Conservation (phyloP, 2,797 vertebrate species). For the Myotis planiceps region DNA sequence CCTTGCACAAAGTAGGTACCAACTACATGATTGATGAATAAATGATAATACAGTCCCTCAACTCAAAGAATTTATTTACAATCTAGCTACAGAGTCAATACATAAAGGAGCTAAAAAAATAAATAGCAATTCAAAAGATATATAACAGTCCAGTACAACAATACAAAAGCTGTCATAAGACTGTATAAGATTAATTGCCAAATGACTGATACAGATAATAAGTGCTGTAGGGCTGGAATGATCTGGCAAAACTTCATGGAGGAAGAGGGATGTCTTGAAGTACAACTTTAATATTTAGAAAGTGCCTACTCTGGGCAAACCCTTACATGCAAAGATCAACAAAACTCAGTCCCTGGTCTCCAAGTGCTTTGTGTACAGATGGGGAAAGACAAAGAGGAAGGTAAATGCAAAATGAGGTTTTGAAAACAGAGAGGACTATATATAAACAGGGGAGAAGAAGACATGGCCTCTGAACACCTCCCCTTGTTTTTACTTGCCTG, state of each 20-base stretch:
- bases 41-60: slow-evolving; percentile 64
- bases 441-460: background rate
- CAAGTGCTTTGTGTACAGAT: background rate
- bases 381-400: background rate
- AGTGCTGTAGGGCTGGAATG: slow-evolving; percentile 26
- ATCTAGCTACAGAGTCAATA: slow-evolving; percentile 64
- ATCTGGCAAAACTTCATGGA: background rate
- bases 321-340: background rate
- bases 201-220: slow-evolving; percentile 72
- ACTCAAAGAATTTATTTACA: slow-evolving; percentile 72
- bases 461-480: background rate
- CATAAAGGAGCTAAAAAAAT: slow-evolving; percentile 62
- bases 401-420: background rate
- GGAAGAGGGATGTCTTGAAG: slow-evolving; percentile 12
- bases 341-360: background rate
- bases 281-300: slow-evolving; percentile 61
- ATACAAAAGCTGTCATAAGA: slow-evolving; percentile 50
- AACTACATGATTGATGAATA: slow-evolving; percentile 67
- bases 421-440: background rate
- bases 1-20: background rate
- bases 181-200: slow-evolving; percentile 70
- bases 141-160: slow-evolving; percentile 57
- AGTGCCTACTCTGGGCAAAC: background rate
- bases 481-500: background rate
- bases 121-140: slow-evolving; percentile 76